phyloP scores from a whole-genome alignment of 1,140 invertebrate species.

The Neodiprion fabricii region DNA sequence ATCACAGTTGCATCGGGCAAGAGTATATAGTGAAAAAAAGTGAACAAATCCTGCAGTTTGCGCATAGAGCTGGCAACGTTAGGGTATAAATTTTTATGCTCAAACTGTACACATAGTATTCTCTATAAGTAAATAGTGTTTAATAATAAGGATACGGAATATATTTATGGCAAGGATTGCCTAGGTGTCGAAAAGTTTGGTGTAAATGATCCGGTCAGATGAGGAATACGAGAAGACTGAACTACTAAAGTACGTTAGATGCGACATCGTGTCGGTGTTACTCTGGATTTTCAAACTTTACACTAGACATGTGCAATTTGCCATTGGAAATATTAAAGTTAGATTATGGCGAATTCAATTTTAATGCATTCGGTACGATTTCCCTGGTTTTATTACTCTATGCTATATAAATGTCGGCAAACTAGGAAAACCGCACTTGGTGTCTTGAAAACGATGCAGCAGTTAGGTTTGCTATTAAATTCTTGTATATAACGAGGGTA shows the following conservation, averaged over 20 bases:
- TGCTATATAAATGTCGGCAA: no score
- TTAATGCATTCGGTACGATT: no score
- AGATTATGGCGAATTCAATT: neutral
- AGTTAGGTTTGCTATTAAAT: neutral
- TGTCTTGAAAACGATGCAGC: no score
- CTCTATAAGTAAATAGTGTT: neutral
- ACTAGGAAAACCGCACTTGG: no score
- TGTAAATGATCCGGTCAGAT: neutral
- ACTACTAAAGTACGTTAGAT: slow-evolving; percentile 2
- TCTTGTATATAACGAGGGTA: neutral
- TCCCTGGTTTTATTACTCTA: no score
- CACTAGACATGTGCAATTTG: neutral
- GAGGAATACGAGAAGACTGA: neutral
- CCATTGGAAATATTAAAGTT: neutral
- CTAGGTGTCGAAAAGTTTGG: neutral
- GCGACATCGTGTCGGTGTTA: neutral
- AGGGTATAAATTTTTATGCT: neutral
- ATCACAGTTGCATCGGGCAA: neutral
- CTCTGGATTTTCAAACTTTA: neutral
- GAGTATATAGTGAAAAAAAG: neutral
- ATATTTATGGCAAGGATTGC: neutral
- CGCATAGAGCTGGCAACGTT: neutral
- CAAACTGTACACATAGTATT: neutral
- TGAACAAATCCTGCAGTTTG: neutral
- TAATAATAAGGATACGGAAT: neutral